Conservation (phyloP, 2,113 vertebrate genomes). For the Pteronura brasiliensis region DNA sequence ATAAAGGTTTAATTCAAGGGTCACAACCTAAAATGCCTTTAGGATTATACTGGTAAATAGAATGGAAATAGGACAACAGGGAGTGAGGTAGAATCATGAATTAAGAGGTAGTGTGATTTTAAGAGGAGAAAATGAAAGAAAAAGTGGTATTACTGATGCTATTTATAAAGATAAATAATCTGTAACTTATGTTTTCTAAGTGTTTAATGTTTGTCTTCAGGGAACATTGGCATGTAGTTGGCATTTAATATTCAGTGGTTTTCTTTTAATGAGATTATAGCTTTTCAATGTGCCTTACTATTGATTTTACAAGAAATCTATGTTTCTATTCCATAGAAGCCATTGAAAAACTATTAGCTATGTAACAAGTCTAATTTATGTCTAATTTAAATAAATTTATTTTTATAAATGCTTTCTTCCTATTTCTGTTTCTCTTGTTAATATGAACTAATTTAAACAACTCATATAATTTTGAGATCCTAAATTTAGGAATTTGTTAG, state of each 20-base stretch:
- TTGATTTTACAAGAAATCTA: neutral
- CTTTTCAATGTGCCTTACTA: neutral
- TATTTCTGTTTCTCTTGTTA: neutral
- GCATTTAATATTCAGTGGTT: neutral
- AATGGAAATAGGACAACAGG: neutral
- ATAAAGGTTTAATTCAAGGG: neutral
- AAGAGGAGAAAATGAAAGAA: constrained; percentile 3
- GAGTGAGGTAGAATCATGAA: neutral
- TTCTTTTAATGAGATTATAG: neutral
- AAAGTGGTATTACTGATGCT: neutral
- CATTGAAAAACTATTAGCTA: neutral
- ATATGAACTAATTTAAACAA: neutral
- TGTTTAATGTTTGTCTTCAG: constrained; percentile 6
- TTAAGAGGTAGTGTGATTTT: constrained; percentile 40
- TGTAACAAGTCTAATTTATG: neutral
- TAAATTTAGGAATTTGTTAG: neutral
- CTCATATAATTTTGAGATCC: neutral
- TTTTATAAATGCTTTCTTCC: neutral
- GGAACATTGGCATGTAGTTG: neutral
- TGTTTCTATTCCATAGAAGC: neutral
- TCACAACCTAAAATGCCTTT: neutral
- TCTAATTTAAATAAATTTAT: neutral
- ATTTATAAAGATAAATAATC: constrained; percentile 39
- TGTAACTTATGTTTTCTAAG: neutral
- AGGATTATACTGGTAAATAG: neutral